These are phyloP conservation scores for Portevinia maculata DNA, from an alignment of 2,888 invertebrate species.

Conservation along the genomic window DNA sequence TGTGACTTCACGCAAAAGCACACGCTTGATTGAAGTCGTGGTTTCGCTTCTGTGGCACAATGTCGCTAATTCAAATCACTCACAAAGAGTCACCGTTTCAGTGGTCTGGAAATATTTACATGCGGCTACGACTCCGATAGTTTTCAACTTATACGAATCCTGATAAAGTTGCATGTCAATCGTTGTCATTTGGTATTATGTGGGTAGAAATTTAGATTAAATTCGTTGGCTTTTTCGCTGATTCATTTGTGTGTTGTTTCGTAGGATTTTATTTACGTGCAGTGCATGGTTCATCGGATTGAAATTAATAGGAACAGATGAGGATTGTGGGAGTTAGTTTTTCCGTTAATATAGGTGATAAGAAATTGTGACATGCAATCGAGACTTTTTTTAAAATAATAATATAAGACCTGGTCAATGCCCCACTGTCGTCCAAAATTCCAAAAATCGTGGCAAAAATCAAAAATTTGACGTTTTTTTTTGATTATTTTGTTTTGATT, in stretches of 20 bases:
- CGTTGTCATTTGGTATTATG: slow-evolving; percentile 17
- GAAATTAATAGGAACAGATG: slow-evolving; percentile 26
- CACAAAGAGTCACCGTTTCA: slow-evolving; percentile 13
- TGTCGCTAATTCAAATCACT: slow-evolving; percentile 25
- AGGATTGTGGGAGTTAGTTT: neutral
- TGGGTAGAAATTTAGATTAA: slow-evolving; percentile 61
- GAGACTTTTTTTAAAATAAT: too few relatives aligned
- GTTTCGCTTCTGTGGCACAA: neutral
- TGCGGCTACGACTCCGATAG: slow-evolving; percentile 22
- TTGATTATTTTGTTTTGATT: too few relatives aligned
- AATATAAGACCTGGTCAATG: too few relatives aligned
- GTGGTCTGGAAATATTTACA: slow-evolving; percentile 35
- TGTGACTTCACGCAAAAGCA: slow-evolving; percentile 16
- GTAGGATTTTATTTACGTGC: slow-evolving; percentile 24
- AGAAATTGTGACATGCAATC: neutral
- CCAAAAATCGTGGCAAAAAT: too few relatives aligned
- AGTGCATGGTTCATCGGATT: slow-evolving; percentile 39
- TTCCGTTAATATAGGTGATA: neutral
- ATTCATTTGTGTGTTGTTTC: slow-evolving; percentile 19
- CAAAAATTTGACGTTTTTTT: too few relatives aligned
- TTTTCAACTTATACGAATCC: slow-evolving; percentile 50
- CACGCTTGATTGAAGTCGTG: slow-evolving; percentile 18
- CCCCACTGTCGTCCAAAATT: too few relatives aligned
- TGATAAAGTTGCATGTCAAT: slow-evolving; percentile 50
- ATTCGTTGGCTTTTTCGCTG: slow-evolving; percentile 20